Evolutionary conservation across 2,113 vertebrate species (phyloP), one percentile per base, ranked within the genome.

Genomic region (Oryzias celebensis): DNA sequence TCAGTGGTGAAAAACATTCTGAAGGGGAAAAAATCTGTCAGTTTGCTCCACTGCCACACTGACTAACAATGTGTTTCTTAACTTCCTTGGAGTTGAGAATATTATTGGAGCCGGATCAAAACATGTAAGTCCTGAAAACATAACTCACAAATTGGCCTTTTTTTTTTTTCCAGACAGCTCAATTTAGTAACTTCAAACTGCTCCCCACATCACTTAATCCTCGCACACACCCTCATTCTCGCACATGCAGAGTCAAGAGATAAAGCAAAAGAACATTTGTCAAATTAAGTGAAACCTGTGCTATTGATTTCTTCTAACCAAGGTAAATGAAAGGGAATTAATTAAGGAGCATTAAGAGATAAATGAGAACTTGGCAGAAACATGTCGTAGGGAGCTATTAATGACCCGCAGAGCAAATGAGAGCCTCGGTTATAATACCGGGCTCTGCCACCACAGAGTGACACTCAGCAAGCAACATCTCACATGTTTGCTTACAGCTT

Each of bases 311-410:
- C 79, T 85, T 62, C 81, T 80, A 85, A 87, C 50, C 67, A 90
- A 83, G 85, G 87, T 59, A 81, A 90, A 86, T 74, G 81, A 85
- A 92, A 91, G 89, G 84, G 83, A 93, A 93, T 92, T 91, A 90
- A 73, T 89, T 92, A 91, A 91, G 90, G 45, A 80, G 77, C 88
- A 91, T 93, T 88, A 91, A 92, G 83, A 81, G 90, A 89, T 91
- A 86, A 90, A 91, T 74, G 83, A 90, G 86, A 59, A 87, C 83
- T 56, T 23, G 54, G 77, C 81, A 81, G 76, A 83, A 31, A 80
- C 50, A 43, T 82, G 76, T 89, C 83, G 78, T 12, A 45, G 41
- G 85, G 77, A 74, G 61, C 58, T 70, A 83, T 80, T 83, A 90
- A 85, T 87, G 84, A 84, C 82, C 82, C 71, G 56, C 49, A 41